These are phyloP conservation scores for Geophilus truncorum DNA, from an alignment of 2,888 invertebrate genomes.

Conservation along the genomic window DNA sequence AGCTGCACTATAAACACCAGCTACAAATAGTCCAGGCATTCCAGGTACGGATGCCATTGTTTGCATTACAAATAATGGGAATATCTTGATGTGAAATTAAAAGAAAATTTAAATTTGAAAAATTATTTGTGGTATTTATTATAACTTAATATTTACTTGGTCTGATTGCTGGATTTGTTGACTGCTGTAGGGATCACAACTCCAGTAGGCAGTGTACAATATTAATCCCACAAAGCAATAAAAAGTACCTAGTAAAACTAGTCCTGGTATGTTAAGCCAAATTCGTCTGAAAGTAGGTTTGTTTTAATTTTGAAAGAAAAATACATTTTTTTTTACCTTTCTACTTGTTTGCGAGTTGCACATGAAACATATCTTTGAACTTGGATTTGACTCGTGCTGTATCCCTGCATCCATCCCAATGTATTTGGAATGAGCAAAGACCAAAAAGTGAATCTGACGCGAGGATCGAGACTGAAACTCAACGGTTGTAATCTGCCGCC, in stretches of 20 bases:
- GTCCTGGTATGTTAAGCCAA: constrained; percentile 13
- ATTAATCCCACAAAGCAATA: constrained; percentile 22
- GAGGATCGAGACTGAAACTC: neutral
- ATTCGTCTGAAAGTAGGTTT: neutral
- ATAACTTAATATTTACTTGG: neutral
- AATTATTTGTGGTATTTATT: neutral
- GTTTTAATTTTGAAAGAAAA: too few species aligned
- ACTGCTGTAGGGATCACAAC: neutral
- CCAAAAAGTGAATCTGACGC: neutral
- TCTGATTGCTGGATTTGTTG: constrained; percentile 25
- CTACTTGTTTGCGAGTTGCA: neutral
- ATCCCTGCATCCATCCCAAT: neutral
- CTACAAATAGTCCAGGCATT: constrained; percentile 79
- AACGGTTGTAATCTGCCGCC: constrained; percentile 19
- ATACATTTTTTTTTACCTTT: neutral
- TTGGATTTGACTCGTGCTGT: constrained; percentile 28
- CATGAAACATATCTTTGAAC: constrained; percentile 25
- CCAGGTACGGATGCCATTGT: constrained; percentile 69
- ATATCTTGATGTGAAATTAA: constrained; percentile 65
- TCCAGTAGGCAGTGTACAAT: neutral
- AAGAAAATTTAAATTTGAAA: neutral
- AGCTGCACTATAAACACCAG: constrained; percentile 86
- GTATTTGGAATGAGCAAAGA: neutral
- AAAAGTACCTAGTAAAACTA: neutral
- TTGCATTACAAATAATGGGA: constrained; percentile 80